phyloP scores from a whole-genome alignment of 2,797 vertebrate species.

The Triplophysa bombifrons region DNA sequence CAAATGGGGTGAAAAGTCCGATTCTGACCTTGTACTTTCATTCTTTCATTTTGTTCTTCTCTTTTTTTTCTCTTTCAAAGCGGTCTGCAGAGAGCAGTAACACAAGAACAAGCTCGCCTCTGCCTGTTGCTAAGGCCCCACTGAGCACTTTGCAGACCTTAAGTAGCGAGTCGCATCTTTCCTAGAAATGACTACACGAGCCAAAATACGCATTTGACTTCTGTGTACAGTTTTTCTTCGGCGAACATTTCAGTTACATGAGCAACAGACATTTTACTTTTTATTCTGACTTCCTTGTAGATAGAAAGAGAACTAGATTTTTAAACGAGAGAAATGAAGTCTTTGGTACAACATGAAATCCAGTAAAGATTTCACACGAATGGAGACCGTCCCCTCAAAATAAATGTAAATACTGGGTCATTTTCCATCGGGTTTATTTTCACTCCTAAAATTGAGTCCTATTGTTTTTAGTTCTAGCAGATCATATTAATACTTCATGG shows the following conservation, averaged over 20 bases:
- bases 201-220: slow-evolving; percentile 27
- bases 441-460: neutral
- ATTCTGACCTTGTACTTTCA: slow-evolving; percentile 43
- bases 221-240: neutral
- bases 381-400: too few species aligned
- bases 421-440: too few species aligned
- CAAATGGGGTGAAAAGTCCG: slow-evolving; percentile 43
- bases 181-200: slow-evolving; percentile 6
- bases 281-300: neutral
- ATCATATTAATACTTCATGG: neutral
- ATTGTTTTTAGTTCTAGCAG: too few species aligned
- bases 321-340: neutral
- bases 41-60: neutral
- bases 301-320: neutral
- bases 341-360: too few species aligned
- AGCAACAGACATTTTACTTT: neutral
- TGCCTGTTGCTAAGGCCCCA: slow-evolving; percentile 46
- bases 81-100: slow-evolving; percentile 21
- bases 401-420: too few species aligned
- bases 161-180: neutral
- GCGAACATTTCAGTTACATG: neutral
- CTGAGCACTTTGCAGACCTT: neutral
- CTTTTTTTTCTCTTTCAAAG: slow-evolving; percentile 12
- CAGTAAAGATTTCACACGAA: too few species aligned
- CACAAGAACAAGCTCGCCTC: neutral